Evolutionary conservation across 2,113 vertebrate genomes (phyloP).

Genomic region (Monopterus albus): DNA sequence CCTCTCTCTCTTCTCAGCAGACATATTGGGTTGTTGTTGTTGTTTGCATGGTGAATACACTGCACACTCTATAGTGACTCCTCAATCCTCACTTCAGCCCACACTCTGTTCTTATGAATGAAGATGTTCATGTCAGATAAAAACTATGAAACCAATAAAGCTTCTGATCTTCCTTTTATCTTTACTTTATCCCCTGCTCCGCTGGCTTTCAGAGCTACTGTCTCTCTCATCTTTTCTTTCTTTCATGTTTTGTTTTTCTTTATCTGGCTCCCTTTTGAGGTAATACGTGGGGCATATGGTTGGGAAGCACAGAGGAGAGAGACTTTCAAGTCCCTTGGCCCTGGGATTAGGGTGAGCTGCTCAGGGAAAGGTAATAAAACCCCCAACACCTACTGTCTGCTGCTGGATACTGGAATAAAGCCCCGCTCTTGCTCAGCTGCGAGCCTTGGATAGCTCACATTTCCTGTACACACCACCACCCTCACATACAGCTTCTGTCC

Average conservation of each 20-base stretch:
- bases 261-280: slow-evolving; percentile 63
- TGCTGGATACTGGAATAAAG: slow-evolving; percentile 65
- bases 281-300: slow-evolving; percentile 67
- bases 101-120: slow-evolving; percentile 51
- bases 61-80: slow-evolving; percentile 24
- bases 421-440: slow-evolving; percentile 54
- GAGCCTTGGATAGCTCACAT: slow-evolving; percentile 69
- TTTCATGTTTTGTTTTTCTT: slow-evolving; percentile 71
- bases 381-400: slow-evolving; percentile 60
- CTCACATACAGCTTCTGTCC: slow-evolving; percentile 46
- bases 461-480: slow-evolving; percentile 61
- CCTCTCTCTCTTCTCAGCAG: slow-evolving; percentile 22
- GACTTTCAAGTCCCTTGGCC: slow-evolving; percentile 76
- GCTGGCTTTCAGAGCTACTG: slow-evolving; percentile 42
- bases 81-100: slow-evolving; percentile 10
- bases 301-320: slow-evolving; percentile 59
- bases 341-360: slow-evolving; percentile 70
- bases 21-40: slow-evolving; percentile 45
- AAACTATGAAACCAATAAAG: slow-evolving; percentile 66
- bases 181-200: slow-evolving; percentile 52
- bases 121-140: slow-evolving; percentile 55
- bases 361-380: slow-evolving; percentile 70
- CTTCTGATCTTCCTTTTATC: slow-evolving; percentile 62
- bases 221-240: slow-evolving; percentile 63
- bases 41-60: slow-evolving; percentile 14